These are phyloP conservation scores for Chrysolina americana DNA, from an alignment of 2,888 invertebrate genomes.

Conservation along the genomic window DNA sequence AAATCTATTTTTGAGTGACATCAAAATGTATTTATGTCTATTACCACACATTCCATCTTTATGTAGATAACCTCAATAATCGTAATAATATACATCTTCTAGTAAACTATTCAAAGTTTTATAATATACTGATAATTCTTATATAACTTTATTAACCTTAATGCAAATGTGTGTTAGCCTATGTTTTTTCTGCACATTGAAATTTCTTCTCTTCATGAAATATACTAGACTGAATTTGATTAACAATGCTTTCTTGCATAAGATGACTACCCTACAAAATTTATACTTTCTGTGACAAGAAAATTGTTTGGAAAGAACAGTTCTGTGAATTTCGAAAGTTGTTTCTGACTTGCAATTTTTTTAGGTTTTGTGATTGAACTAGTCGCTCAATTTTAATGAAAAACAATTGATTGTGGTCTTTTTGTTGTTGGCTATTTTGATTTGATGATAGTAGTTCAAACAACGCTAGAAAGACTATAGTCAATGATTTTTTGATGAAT, in stretches of 20 bases:
- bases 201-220: slow-evolving; percentile 35
- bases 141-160: slow-evolving; percentile 26
- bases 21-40: slow-evolving; percentile 29
- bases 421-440: slow-evolving; percentile 49
- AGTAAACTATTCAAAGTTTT: slow-evolving; percentile 34
- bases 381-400: slow-evolving; percentile 64
- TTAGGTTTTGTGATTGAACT: slow-evolving; percentile 68
- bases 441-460: slow-evolving; percentile 28
- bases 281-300: background rate
- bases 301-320: background rate
- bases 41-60: slow-evolving; percentile 45
- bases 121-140: slow-evolving; percentile 36
- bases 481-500: slow-evolving; percentile 45
- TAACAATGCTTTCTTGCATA: slow-evolving; percentile 41
- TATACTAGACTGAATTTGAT: slow-evolving; percentile 48
- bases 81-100: slow-evolving; percentile 23
- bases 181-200: slow-evolving; percentile 17
- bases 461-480: slow-evolving; percentile 34
- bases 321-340: slow-evolving; percentile 7
- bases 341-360: slow-evolving; percentile 59
- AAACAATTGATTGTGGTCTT: slow-evolving; percentile 41
- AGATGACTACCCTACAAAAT: slow-evolving; percentile 37
- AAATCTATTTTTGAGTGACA: slow-evolving; percentile 5
- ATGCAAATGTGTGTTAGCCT: slow-evolving; percentile 25
- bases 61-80: slow-evolving; percentile 39